Evolutionary conservation across 1,140 invertebrate species (phyloP).

Genomic region (Ericerus pela): DNA sequence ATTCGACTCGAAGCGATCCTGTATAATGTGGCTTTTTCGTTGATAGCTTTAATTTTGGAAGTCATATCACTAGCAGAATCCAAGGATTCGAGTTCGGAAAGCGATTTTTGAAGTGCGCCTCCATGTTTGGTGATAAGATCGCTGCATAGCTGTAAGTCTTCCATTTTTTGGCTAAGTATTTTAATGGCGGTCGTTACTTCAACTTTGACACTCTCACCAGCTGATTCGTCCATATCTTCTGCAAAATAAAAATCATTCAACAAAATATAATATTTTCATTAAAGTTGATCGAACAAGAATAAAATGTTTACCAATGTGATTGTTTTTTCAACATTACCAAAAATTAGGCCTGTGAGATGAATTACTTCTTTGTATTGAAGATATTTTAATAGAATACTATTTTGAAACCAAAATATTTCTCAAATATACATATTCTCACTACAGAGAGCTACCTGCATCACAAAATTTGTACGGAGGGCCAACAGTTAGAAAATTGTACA

Average conservation of each 20-base stretch:
- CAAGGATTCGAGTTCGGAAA: slow-evolving; percentile 67
- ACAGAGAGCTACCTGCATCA: too few relatives aligned
- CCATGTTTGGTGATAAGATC: slow-evolving; percentile 82
- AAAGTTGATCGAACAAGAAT: too few relatives aligned
- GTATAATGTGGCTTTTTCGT: slow-evolving; percentile 81
- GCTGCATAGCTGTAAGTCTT: slow-evolving; percentile 78
- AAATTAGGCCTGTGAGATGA: too few relatives aligned
- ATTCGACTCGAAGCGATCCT: slow-evolving; percentile 87
- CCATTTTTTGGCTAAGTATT: slow-evolving; percentile 47
- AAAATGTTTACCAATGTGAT: too few relatives aligned
- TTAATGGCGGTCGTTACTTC: slow-evolving; percentile 40
- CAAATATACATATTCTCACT: too few relatives aligned
- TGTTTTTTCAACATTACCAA: too few relatives aligned
- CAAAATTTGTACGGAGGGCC: too few relatives aligned
- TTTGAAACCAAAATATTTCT: too few relatives aligned
- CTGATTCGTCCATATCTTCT: slow-evolving; percentile 50
- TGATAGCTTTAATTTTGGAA: slow-evolving; percentile 55
- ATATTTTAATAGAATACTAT: too few relatives aligned
- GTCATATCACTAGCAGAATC: slow-evolving; percentile 42
- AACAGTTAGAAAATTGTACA: too few relatives aligned
- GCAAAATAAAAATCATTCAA: slow-evolving; percentile 10
- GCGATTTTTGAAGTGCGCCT: slow-evolving; percentile 59
- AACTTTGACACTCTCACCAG: slow-evolving; percentile 33
- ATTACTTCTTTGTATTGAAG: too few relatives aligned
- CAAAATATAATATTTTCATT: too few relatives aligned